Evolutionary conservation across 2,797 vertebrate species (phyloP).

Genomic region (Alectoris magna): DNA sequence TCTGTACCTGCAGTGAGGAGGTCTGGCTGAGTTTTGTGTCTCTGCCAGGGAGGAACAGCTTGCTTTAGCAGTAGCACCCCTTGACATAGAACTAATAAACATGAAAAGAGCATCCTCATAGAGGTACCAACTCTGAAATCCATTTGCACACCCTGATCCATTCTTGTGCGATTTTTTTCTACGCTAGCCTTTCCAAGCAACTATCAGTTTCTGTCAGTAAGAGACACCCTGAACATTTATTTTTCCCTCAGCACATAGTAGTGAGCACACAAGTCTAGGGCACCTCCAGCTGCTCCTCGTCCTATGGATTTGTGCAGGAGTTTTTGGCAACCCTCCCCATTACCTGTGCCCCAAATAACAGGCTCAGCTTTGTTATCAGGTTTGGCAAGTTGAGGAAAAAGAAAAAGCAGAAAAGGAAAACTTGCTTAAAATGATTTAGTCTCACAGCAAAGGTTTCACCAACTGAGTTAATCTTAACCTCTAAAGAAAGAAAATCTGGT

Average conservation of each 20-base stretch:
- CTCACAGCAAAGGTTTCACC: background rate
- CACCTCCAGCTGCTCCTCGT: background rate
- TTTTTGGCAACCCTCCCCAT: background rate
- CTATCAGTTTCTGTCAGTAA: background rate
- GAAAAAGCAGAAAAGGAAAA: background rate
- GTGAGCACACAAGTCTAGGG: background rate
- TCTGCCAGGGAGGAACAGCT: background rate
- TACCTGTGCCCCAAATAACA: background rate
- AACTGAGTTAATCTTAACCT: background rate
- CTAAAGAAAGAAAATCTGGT: background rate
- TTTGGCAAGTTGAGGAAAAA: background rate
- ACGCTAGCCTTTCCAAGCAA: background rate
- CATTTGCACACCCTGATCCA: background rate
- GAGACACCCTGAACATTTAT: background rate
- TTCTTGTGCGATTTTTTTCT: background rate
- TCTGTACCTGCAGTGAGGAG: background rate
- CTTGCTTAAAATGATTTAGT: background rate
- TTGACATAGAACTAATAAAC: rapidly evolving
- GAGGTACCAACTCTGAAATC: background rate
- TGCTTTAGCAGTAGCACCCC: background rate
- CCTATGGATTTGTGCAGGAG: rapidly evolving
- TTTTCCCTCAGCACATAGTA: background rate
- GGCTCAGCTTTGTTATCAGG: background rate
- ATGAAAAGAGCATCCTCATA: background rate
- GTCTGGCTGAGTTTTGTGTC: background rate